Conservation (phyloP, 2,113 vertebrate genomes). For the Hemiscyllium ocellatum region DNA sequence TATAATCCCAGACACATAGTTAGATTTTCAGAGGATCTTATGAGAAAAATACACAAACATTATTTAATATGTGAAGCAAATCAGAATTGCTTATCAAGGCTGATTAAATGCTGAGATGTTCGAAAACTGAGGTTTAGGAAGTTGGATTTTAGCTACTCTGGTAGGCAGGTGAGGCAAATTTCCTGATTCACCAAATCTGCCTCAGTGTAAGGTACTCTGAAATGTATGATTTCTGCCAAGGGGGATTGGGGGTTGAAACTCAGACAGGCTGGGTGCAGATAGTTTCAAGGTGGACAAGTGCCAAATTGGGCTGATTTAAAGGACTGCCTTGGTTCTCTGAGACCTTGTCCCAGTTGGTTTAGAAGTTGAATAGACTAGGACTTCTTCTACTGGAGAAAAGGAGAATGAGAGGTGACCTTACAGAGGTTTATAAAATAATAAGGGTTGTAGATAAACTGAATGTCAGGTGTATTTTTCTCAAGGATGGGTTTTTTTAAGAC, state of each 20-base stretch:
- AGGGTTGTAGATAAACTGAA: too few relatives aligned
- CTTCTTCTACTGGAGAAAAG: too few relatives aligned
- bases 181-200: not conserved
- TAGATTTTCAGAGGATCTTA: not conserved
- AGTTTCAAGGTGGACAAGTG: not conserved
- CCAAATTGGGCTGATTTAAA: not conserved
- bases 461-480: too few relatives aligned
- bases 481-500: too few relatives aligned
- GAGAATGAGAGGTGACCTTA: too few relatives aligned
- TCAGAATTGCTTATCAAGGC: not conserved
- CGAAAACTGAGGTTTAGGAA: not conserved
- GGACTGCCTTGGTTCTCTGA: not conserved
- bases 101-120: not conserved
- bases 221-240: not conserved
- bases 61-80: not conserved
- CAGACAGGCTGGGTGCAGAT: too few relatives aligned
- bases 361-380: too few relatives aligned
- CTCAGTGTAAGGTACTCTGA: not conserved
- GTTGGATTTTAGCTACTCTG: not conserved
- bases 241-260: too few relatives aligned
- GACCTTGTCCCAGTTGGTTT: not conserved
- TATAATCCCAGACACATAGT: not conserved
- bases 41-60: not conserved
- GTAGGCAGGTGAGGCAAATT: not conserved
- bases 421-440: too few relatives aligned